phyloP scores from a whole-genome alignment of 92 coral and sea anemone genomes.

The Montipora capitata region DNA sequence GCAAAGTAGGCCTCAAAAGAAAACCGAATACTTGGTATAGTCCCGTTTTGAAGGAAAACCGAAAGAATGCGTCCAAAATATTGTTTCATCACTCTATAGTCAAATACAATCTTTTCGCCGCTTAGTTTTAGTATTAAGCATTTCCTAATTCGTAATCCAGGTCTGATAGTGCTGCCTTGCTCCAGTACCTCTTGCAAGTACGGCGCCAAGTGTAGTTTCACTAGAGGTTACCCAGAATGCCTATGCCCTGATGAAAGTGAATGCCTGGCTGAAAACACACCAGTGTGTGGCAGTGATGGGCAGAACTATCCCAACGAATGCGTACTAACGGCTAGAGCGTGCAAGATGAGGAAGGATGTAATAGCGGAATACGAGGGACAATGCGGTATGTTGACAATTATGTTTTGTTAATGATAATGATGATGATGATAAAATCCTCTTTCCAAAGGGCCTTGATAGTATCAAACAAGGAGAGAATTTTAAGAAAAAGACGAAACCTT shows the following conservation, averaged over 20 bases:
- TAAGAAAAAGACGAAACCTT: no score
- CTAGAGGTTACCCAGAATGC: constrained; percentile 84
- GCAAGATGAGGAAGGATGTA: constrained; percentile 78
- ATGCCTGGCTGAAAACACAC: constrained; percentile 74
- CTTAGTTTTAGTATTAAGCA: background rate
- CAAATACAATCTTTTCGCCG: background rate
- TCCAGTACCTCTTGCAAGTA: constrained; percentile 83
- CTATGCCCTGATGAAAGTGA: constrained; percentile 77
- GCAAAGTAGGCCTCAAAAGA: no score
- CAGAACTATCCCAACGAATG: constrained; percentile 85
- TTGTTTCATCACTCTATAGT: no score
- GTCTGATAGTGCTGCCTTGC: constrained; percentile 89
- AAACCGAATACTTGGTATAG: no score
- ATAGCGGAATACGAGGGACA: constrained; percentile 77
- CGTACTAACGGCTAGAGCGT: constrained; percentile 86
- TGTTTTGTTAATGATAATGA: no score
- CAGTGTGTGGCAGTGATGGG: constrained; percentile 96
- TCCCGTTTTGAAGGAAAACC: no score
- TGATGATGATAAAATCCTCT: no score
- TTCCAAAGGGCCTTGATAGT: no score
- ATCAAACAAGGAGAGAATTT: no score
- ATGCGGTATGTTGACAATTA: constrained; percentile 81
- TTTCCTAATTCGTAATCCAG: constrained; percentile 28
- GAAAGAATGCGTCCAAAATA: no score
- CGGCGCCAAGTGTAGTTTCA: constrained; percentile 86